Evolutionary conservation across 2,113 vertebrate genomes (phyloP).

Genomic region (Lepus americanus): DNA sequence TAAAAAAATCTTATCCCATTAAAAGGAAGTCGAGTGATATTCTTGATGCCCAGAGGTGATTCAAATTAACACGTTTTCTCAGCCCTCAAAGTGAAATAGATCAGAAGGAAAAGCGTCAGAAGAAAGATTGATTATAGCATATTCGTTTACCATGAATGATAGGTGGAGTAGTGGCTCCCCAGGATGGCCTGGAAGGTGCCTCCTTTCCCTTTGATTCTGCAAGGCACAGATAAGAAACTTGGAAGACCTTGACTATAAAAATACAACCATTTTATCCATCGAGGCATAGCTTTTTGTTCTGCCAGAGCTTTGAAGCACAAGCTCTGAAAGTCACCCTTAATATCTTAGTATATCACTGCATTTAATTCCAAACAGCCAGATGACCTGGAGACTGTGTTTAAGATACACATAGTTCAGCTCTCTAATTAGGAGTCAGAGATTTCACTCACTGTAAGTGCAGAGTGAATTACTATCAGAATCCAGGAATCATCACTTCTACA

Average conservation of each 20-base stretch:
- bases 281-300: not conserved
- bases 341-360: not conserved
- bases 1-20: too few species aligned
- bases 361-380: not conserved
- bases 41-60: not conserved
- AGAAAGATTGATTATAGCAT: not conserved
- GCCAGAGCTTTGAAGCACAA: not conserved
- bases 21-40: not conserved
- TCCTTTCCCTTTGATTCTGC: not conserved
- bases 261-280: not conserved
- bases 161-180: not conserved
- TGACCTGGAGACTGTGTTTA: not conserved
- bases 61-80: slow-evolving; percentile 29
- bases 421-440: not conserved
- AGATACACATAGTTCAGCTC: not conserved
- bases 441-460: not conserved
- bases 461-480: not conserved
- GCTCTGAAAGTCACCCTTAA: not conserved
- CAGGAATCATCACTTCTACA: not conserved
- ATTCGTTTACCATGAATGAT: not conserved
- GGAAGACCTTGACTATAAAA: not conserved
- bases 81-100: not conserved
- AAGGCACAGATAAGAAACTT: not conserved
- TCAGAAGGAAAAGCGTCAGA: not conserved
- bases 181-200: not conserved